Base-by-base conservation (phyloP, 2,113 vertebrate genomes). In the Mustela lutreola region DNA sequence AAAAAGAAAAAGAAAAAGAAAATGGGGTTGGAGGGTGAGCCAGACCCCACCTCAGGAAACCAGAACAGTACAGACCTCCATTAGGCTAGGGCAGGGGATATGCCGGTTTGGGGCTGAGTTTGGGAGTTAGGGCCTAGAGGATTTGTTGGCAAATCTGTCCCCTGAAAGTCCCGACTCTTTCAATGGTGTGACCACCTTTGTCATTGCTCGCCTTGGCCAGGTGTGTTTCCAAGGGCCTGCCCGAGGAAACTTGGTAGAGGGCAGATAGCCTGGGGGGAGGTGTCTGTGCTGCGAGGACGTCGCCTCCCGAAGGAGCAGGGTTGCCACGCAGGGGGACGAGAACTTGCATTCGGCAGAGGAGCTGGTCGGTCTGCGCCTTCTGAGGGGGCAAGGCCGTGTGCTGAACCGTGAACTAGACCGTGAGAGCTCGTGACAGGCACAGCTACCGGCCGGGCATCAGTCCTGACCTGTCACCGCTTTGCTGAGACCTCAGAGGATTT, bases 361-460 rank as follows among this genome's bases (percentile, higher is more conserved):
- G 28, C 70, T 33, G 28, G 36, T 1, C 15, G 18, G 26, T 0
- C 7, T 26, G 86, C 10, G 70, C n/a, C 26, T 12, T 4, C 12
- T 58, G 3, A 11, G 56, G 19, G 21, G 24, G 39, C 28, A 22
- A 7, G 58, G 18, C 42, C 11, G 58, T 11, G 15, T 42, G 56
- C 79, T 36, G 6, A 58, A 16, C 19, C 7, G 19, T 36, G 12
- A 39, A 10, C 19, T 7, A n/a, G 36, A 48, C 48, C 1, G n/a
- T 14, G 22, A 7, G 45, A 19, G 67, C 14, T 2, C 0, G 1
- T 12, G 5, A 11, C 21, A 24, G 6, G 84, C 45, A 12, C 22
- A 4, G 18, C 70, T 58, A 7, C 22, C 5, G 5, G 67, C 85
- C 45, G 2, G 0, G 5, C 15, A 1, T 58, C 15, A 0, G 2